Evolutionary conservation across 2,888 invertebrate genomes (phyloP).

Genomic region (Anagyrus pseudococci): DNA sequence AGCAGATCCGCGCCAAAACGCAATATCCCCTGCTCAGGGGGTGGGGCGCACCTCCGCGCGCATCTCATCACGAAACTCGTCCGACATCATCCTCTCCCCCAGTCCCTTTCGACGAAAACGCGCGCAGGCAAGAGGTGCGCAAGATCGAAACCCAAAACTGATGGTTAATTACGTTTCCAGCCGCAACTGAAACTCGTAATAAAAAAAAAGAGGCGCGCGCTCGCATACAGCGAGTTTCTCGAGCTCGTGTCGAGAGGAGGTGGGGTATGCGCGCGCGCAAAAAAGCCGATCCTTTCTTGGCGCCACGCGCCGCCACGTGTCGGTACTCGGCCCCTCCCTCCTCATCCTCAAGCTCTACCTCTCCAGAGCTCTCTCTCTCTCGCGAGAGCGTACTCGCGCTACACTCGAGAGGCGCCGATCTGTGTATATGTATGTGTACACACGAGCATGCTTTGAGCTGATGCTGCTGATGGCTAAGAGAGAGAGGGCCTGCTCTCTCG

Average conservation of each 20-base stretch:
- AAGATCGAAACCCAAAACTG: constrained; percentile 58
- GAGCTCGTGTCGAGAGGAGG: too few species aligned
- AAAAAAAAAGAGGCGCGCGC: not conserved
- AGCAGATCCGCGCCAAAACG: too few species aligned
- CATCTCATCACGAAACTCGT: constrained; percentile 6
- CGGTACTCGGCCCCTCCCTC: constrained; percentile 18
- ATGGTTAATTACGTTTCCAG: constrained; percentile 60
- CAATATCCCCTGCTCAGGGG: too few species aligned
- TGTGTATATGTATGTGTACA: constrained; percentile 7
- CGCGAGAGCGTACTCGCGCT: constrained; percentile 21
- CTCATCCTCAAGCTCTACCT: not conserved
- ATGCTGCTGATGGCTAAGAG: too few species aligned
- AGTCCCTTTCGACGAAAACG: not conserved
- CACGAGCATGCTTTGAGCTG: too few species aligned
- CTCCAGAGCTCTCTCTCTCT: too few species aligned
- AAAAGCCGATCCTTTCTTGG: constrained; percentile 51
- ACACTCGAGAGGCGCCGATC: not conserved
- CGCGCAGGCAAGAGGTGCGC: not conserved
- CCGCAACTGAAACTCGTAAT: constrained; percentile 38
- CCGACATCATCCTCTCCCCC: not conserved
- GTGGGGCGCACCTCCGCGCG: too few species aligned
- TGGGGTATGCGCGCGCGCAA: not conserved
- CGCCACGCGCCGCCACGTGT: constrained; percentile 61
- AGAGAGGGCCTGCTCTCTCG: too few species aligned
- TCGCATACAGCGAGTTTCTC: too few species aligned